Percentiles rank a stretch among this genome's conserved stretches.
Conservation (phyloP, 2,888 invertebrate species). For the Leptopilina myrica region DNA sequence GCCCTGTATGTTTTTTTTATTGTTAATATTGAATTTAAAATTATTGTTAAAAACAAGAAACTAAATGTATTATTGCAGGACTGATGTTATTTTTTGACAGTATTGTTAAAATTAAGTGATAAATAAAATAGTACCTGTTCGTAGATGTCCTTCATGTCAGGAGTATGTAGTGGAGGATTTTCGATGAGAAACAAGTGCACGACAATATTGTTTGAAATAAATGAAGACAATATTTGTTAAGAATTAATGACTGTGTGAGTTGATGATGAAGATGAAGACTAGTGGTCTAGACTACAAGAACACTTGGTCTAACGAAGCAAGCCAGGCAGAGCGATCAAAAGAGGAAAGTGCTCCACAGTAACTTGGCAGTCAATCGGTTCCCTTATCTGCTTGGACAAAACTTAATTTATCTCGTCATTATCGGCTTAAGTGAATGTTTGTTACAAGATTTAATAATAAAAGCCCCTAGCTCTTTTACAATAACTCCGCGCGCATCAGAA, state of each 20-base stretch:
- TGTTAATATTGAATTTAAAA: no score
- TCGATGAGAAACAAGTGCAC: neutral
- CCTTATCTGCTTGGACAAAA: conserved; percentile 22
- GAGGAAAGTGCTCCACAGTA: conserved; percentile 28
- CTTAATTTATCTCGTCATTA: neutral
- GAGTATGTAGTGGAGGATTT: neutral
- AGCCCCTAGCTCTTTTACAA: no score
- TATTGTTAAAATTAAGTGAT: neutral
- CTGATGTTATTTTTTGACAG: neutral
- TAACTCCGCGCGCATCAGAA: no score
- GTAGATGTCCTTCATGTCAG: conserved; percentile 33
- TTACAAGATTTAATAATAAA: neutral
- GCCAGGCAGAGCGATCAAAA: conserved; percentile 36
- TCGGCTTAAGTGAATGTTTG: neutral
- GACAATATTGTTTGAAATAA: neutral
- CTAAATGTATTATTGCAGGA: no score
- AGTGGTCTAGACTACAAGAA: conserved; percentile 10
- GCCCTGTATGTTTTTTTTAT: no score
- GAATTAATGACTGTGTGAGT: neutral
- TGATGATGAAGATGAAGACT: conserved; percentile 18
- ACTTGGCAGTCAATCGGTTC: conserved; percentile 26
- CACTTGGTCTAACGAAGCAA: conserved; percentile 33
- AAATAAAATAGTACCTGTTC: conserved; percentile 24
- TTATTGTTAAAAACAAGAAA: no score
- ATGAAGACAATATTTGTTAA: conserved; percentile 8